Evolutionary conservation across 2,797 vertebrate species (phyloP).

Genomic region (Parauchenoglanis punctatus): DNA sequence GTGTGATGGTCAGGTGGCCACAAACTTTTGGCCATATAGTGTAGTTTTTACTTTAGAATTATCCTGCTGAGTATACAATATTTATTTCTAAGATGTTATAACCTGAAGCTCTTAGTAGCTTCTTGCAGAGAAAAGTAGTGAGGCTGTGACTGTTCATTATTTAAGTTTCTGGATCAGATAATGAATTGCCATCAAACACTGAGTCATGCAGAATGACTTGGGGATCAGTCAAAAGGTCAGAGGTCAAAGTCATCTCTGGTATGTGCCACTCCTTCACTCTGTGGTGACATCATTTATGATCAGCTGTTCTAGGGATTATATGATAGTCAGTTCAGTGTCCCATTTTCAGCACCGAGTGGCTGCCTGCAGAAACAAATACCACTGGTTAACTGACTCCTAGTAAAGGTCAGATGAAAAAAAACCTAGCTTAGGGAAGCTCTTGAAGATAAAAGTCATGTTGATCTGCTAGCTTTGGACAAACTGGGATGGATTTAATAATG

Average conservation of each 20-base stretch:
- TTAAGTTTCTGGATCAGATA: constrained; percentile 5
- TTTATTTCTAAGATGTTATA: not conserved
- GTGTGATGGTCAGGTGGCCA: not conserved
- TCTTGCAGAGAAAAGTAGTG: constrained; percentile 20
- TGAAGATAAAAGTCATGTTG: constrained; percentile 25
- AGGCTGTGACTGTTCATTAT: constrained; percentile 32
- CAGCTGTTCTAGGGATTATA: constrained; percentile 32
- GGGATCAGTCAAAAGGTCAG: constrained; percentile 35
- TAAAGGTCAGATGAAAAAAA: constrained; percentile 21
- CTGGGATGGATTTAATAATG: not conserved
- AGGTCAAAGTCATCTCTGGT: constrained; percentile 23
- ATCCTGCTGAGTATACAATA: not conserved
- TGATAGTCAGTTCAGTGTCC: constrained; percentile 18
- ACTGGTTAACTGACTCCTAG: constrained; percentile 33
- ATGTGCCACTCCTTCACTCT: constrained; percentile 13
- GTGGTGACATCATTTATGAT: constrained; percentile 40
- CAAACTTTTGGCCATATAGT: not conserved
- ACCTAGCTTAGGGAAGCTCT: not conserved
- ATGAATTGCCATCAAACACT: constrained; percentile 28
- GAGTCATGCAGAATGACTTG: constrained; percentile 35
- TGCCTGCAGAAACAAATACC: not conserved
- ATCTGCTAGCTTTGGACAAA: constrained; percentile 37
- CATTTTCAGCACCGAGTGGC: constrained; percentile 1
- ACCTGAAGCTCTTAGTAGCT: not conserved
- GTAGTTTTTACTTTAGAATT: not conserved